Conservation (phyloP, 1,140 invertebrate species). For the Euura lappo region DNA sequence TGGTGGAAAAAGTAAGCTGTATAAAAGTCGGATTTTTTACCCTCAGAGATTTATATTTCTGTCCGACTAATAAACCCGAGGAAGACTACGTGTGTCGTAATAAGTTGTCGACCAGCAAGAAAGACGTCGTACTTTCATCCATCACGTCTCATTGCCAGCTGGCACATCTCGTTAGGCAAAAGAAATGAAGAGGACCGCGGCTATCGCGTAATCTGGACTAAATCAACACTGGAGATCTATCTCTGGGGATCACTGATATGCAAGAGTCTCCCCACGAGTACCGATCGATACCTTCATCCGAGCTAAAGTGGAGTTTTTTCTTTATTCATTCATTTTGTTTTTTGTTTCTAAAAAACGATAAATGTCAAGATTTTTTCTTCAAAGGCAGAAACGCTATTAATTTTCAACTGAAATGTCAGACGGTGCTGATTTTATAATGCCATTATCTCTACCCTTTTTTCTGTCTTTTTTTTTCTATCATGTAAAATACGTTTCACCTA, state of each 20-base stretch:
- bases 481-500: not conserved
- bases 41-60: not conserved
- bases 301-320: too few relatives aligned
- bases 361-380: too few relatives aligned
- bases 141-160: not conserved
- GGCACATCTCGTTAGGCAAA: not conserved
- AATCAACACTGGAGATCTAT: too few relatives aligned
- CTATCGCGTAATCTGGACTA: too few relatives aligned
- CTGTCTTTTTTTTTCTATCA: not conserved
- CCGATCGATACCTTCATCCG: too few relatives aligned
- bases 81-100: not conserved
- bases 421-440: not conserved
- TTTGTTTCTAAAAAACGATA: too few relatives aligned
- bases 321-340: too few relatives aligned
- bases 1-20: too few relatives aligned
- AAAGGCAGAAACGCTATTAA: too few relatives aligned
- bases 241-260: too few relatives aligned
- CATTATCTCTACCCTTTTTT: not conserved
- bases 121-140: not conserved
- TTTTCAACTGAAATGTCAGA: conserved; percentile 1
- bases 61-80: not conserved
- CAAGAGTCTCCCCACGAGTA: too few relatives aligned
- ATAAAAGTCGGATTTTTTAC: not conserved
- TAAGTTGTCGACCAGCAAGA: not conserved
- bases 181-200: not conserved